Base-by-base conservation (phyloP, 2,797 vertebrate genomes). In the Cirrhinus mrigala region DNA sequence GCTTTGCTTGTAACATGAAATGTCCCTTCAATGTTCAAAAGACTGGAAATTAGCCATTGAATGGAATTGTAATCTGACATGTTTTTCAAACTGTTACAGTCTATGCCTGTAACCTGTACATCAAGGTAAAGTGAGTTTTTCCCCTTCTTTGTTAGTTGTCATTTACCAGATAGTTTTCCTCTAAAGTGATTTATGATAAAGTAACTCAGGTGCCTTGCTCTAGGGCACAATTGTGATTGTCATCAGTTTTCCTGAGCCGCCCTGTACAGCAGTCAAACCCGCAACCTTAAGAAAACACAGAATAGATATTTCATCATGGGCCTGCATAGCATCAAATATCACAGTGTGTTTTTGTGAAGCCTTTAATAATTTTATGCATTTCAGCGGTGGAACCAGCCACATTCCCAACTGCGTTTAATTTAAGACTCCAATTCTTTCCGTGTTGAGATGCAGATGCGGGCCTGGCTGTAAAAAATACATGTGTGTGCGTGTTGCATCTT, bases 351-450 rank as follows among this genome's bases (percentile, higher is more conserved):
- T 74, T 64, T 74, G 27, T 16, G n/a, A 62, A 68, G 62, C 29
- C 33, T 82, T 74, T 68, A 56, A 56, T 83, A 24, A 54, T 84
- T 84, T 3, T 46, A 56, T 77, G n/a, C 12, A 54, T 83, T 64
- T 64, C 44, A n/a, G 29, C 18, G 20, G 22, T 75, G 37, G 29
- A 68, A 27, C 50, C 29, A 24, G 33, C 27, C 58, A 27, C 82
- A 52, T 44, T 83, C 82, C 46, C 27, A 76, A 68, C 74, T 77
- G 46, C 1, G n/a, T 77, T 69, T 77, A 56, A 77, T 84, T 84
- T 83, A 54, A 83, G 48, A 22, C 82, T 64, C 22, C 10, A 40
- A 15, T 66, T 54, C 48, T 69, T 66, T 66, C 62, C 71, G 40
- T 77, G 82, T 64, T n/a, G 22, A 54, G 29, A 83, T 52, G 71